phyloP scores from a whole-genome alignment of 1,140 invertebrate genomes.

The Bradysia coprophila region DNA sequence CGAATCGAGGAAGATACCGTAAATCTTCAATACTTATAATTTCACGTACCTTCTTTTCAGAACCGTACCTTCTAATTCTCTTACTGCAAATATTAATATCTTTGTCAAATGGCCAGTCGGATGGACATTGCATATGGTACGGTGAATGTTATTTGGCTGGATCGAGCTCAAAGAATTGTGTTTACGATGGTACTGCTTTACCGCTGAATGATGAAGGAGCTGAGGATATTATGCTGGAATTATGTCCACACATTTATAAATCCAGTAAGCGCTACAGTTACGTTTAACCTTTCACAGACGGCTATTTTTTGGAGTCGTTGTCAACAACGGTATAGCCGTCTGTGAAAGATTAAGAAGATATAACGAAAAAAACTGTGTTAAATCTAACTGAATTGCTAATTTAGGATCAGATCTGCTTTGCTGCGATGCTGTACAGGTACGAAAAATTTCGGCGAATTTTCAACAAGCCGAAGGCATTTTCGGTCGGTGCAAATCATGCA shows the following conservation, averaged over 20 bases:
- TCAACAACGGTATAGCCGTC: too few species aligned
- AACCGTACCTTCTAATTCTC: not conserved
- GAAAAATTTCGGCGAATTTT: conserved; percentile 24
- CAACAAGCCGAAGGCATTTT: conserved; percentile 30
- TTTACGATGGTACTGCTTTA: conserved; percentile 26
- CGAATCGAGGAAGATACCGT: too few species aligned
- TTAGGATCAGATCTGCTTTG: conserved; percentile 18
- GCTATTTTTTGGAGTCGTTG: too few species aligned
- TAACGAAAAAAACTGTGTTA: too few species aligned
- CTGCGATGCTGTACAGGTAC: conserved; percentile 30
- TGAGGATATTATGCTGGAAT: conserved; percentile 16
- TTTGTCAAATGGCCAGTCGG: not conserved
- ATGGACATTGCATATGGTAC: conserved; percentile 33
- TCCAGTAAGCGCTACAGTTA: conserved; percentile 19
- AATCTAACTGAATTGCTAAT: not conserved
- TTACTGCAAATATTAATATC: not conserved
- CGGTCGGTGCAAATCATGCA: conserved; percentile 37
- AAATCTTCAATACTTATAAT: not conserved
- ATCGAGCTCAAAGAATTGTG: conserved; percentile 22
- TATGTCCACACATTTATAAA: conserved; percentile 28
- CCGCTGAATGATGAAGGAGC: conserved; percentile 18
- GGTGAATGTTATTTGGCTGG: conserved; percentile 24
- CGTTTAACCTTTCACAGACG: too few species aligned
- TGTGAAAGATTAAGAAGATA: not conserved
- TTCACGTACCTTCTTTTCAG: not conserved